phyloP scores from a whole-genome alignment of 2,888 invertebrate species.

The Lasiommata megera region DNA sequence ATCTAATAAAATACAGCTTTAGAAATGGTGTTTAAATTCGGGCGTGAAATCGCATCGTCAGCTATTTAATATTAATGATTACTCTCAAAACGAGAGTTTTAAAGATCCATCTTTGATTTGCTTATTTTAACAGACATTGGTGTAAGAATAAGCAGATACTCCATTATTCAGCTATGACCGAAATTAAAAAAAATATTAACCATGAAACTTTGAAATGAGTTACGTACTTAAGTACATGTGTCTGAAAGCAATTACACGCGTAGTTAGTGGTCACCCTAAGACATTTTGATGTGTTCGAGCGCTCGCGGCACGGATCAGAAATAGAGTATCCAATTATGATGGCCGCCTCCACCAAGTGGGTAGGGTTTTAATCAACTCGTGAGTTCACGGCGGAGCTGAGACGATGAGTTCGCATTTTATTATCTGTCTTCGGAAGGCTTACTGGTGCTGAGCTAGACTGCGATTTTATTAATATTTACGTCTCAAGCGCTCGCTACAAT shows the following conservation, averaged over 20 bases:
- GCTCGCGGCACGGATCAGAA: constrained; percentile 34
- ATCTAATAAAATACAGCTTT: too few species aligned
- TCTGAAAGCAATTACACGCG: constrained; percentile 8
- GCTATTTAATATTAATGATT: too few species aligned
- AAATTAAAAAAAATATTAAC: too few species aligned
- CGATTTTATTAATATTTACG: background rate
- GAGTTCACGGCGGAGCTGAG: constrained; percentile 13
- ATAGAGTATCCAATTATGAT: constrained; percentile 41
- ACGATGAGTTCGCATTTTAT: constrained; percentile 18
- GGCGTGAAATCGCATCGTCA: too few species aligned
- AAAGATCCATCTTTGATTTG: too few species aligned
- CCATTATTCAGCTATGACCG: too few species aligned
- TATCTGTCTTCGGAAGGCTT: constrained; percentile 3
- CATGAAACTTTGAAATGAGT: too few species aligned
- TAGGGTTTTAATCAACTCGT: constrained; percentile 36
- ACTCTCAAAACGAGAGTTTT: too few species aligned
- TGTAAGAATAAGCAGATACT: too few species aligned
- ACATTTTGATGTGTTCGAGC: constrained; percentile 32
- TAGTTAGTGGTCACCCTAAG: constrained; percentile 22
- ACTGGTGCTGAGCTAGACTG: background rate
- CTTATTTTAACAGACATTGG: too few species aligned
- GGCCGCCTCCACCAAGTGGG: constrained; percentile 29
- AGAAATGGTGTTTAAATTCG: too few species aligned
- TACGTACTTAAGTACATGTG: background rate
- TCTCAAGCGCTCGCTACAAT: background rate